These are phyloP conservation scores for Zophobas atratus DNA, from an alignment of 1,140 invertebrate species.

Conservation along the genomic window DNA sequence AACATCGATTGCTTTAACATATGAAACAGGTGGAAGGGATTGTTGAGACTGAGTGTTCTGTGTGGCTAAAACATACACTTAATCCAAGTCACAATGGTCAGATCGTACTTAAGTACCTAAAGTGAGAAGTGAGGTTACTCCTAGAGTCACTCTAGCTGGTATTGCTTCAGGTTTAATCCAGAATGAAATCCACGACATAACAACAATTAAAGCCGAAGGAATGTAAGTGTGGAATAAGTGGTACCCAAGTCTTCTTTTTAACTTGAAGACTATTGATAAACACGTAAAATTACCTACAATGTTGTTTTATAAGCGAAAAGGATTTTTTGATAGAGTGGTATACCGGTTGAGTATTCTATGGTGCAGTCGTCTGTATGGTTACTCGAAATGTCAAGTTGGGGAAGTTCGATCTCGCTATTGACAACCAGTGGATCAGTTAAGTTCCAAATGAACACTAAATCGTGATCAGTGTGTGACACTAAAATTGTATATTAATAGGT, in stretches of 20 bases:
- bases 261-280: slow-evolving; percentile 87
- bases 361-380: slow-evolving; percentile 92
- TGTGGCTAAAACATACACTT: slow-evolving; percentile 74
- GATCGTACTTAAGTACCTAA: slow-evolving; percentile 71
- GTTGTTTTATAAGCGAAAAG: slow-evolving; percentile 21
- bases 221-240: slow-evolving; percentile 94
- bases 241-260: slow-evolving; percentile 87
- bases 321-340: slow-evolving; percentile 40
- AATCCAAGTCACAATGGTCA: no score
- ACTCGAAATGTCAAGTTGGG: slow-evolving; percentile 89
- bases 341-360: slow-evolving; percentile 89
- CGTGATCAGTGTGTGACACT: slow-evolving; percentile 90
- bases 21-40: slow-evolving; percentile 90
- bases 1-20: slow-evolving; percentile 93
- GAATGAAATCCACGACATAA: slow-evolving; percentile 95
- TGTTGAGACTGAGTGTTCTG: slow-evolving; percentile 93
- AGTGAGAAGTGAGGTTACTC: slow-evolving; percentile 87
- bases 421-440: slow-evolving; percentile 89
- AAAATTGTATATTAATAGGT: slow-evolving; percentile 48
- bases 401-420: slow-evolving; percentile 88
- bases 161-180: slow-evolving; percentile 95
- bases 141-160: slow-evolving; percentile 84
- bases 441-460: slow-evolving; percentile 91
- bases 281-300: slow-evolving; percentile 88
- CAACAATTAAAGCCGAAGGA: slow-evolving; percentile 90